A percentile compares a stretch with the other conserved stretches of the same genome.
phyloP scores from a whole-genome alignment of 2,113 vertebrate species.

The Thamnaconus septentrionalis region DNA sequence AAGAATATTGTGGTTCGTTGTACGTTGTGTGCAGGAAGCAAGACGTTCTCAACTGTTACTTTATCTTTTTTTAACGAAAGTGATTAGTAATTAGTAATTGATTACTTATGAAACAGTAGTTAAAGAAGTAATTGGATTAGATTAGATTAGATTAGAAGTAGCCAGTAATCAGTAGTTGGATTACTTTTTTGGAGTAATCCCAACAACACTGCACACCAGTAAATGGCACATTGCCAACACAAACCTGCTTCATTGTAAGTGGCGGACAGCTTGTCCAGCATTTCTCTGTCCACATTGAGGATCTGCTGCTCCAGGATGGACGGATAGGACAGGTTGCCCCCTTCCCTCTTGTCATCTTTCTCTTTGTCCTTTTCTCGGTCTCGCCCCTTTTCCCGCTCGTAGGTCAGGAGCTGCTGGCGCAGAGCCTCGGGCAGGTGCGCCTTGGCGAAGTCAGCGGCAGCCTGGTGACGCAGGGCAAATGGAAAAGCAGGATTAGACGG shows the following conservation, averaged over 20 bases:
- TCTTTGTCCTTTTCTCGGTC: slow-evolving; percentile 81
- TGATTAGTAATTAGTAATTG: too few relatives aligned
- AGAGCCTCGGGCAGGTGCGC: slow-evolving; percentile 88
- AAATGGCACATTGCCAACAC: background rate
- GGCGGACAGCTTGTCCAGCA: slow-evolving; percentile 90
- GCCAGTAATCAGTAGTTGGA: too few relatives aligned
- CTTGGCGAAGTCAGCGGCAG: slow-evolving; percentile 94
- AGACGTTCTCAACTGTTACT: too few relatives aligned
- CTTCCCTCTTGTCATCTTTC: slow-evolving; percentile 85
- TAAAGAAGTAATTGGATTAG: too few relatives aligned
- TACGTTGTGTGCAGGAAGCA: too few relatives aligned
- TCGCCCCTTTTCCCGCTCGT: slow-evolving; percentile 91
- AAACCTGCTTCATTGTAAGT: slow-evolving; percentile 95
- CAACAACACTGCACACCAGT: too few relatives aligned
- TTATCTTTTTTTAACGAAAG: too few relatives aligned
- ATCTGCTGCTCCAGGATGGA: slow-evolving; percentile 96
- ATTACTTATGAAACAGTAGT: too few relatives aligned
- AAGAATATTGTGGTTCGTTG: too few relatives aligned
- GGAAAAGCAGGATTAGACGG: slow-evolving; percentile 14
- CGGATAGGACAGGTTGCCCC: slow-evolving; percentile 84
- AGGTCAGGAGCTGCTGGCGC: slow-evolving; percentile 90
- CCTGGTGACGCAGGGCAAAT: slow-evolving; percentile 71
- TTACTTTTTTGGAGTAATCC: too few relatives aligned
- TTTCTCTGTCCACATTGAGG: slow-evolving; percentile 87
- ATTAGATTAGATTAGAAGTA: too few relatives aligned